phyloP scores from a whole-genome alignment of 2,797 vertebrate species.

The Paguma larvata region DNA sequence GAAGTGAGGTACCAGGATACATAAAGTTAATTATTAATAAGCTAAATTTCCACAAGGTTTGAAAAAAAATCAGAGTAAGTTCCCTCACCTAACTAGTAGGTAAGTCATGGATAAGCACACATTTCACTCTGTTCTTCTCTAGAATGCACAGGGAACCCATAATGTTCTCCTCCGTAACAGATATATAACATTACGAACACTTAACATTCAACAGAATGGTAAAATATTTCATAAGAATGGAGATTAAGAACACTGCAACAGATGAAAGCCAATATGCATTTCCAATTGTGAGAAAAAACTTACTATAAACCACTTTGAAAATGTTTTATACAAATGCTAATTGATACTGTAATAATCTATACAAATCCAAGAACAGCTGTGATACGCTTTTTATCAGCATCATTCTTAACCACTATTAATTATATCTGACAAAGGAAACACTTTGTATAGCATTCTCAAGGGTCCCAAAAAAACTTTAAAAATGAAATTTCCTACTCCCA shows the following conservation, averaged over 20 bases:
- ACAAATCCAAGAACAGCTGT: background rate
- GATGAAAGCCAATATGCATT: constrained; percentile 52
- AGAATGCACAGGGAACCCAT: background rate
- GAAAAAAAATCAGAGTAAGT: background rate
- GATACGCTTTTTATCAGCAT: background rate
- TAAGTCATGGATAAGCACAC: background rate
- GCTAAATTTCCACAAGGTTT: constrained; percentile 31
- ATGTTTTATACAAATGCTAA: constrained; percentile 46
- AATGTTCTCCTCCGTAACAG: background rate
- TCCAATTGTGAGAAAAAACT: constrained; percentile 37
- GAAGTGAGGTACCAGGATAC: constrained; percentile 37
- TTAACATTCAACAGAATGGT: constrained; percentile 15
- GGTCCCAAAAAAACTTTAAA: constrained; percentile 28
- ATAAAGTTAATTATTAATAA: constrained; percentile 67
- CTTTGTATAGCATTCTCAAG: constrained; percentile 4
- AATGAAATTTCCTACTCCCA: background rate
- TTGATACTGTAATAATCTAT: background rate
- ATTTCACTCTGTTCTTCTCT: constrained; percentile 16
- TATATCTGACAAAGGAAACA: constrained; percentile 15
- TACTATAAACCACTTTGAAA: constrained; percentile 29
- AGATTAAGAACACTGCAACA: constrained; percentile 36
- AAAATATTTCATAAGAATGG: constrained; percentile 50
- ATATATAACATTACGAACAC: background rate
- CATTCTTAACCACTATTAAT: constrained; percentile 52
- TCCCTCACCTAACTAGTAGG: background rate